phyloP scores from a whole-genome alignment of 2,888 invertebrate genomes.

The Tortricodes alternella region DNA sequence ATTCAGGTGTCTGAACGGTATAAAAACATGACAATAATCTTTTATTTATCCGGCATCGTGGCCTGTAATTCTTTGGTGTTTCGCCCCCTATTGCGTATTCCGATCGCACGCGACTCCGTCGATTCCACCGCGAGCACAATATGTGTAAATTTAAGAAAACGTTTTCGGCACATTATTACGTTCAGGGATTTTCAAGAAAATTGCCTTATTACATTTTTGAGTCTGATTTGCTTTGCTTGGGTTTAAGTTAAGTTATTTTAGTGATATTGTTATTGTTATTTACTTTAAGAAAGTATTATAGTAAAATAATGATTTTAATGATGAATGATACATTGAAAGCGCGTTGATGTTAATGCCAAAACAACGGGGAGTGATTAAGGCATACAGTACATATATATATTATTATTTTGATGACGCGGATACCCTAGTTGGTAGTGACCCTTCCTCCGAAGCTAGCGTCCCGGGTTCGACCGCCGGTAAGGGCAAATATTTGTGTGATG shows the following conservation, averaged over 20 bases:
- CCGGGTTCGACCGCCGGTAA: no score
- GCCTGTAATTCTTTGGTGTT: slow-evolving; percentile 58
- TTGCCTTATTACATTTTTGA: slow-evolving; percentile 81
- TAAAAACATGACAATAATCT: slow-evolving; percentile 32
- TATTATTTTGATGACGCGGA: no score
- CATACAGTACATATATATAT: no score
- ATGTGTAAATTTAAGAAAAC: slow-evolving; percentile 81
- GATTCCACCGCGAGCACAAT: slow-evolving; percentile 75
- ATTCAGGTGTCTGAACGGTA: slow-evolving; percentile 35
- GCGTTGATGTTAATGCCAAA: neutral
- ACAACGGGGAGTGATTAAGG: no score
- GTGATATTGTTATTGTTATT: slow-evolving; percentile 9
- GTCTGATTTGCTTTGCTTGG: slow-evolving; percentile 68
- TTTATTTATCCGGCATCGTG: slow-evolving; percentile 51
- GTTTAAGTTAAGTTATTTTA: slow-evolving; percentile 58
- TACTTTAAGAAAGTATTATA: neutral
- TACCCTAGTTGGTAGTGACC: no score
- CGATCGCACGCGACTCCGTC: slow-evolving; percentile 66
- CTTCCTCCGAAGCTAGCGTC: no score
- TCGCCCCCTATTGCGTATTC: slow-evolving; percentile 73
- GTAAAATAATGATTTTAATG: neutral
- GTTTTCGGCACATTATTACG: slow-evolving; percentile 81
- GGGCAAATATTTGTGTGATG: no score
- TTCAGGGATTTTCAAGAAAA: slow-evolving; percentile 81
- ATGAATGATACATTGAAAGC: no score